Base-by-base conservation (phyloP, 2,888 invertebrate genomes). In the Spicauda simplicius region DNA sequence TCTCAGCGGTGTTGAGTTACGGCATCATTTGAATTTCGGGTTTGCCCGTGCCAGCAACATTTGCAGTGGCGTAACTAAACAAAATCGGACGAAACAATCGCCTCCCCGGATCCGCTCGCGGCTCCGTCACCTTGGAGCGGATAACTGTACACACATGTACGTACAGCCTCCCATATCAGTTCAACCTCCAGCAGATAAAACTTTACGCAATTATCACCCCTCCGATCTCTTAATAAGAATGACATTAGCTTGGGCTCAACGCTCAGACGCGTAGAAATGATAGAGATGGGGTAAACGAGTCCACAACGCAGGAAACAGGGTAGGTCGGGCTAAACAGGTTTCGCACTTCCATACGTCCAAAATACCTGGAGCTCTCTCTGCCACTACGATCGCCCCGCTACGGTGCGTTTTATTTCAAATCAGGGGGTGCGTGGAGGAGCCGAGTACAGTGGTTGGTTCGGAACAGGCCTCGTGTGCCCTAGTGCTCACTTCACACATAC, bases 401-500 rank as follows among this genome's bases (percentile, higher is more conserved):
- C 65, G 67, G 4, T 16, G 19, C 11, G 53, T 41, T 37, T 59
- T 45, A 25, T 18, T 58, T 18, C 18, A 14, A 37, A 64, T 60
- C 64, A 10, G 20, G 5, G 50, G 59, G 63, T 69, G 68, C 77
- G 78, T 74, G 74, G 18, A 65, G 50, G 75, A 76, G 33, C 48
- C 55, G 80, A 41, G 70, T 71, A 78, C 19, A 33, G 45, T n/a
- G 11, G 68, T 59, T 74, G 81, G 82, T 61, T 70, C 73, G 76
- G 68, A 74, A 77, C 73, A 75, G 77, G 77, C 77, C 83, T 78
- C 80, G 84, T 81, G 84, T 86, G 86, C 83, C 84, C 83, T 87
- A 86, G 90, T 87, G 88, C 83, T 86, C 88, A 88, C 90, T 89
- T 91, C 91, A 90, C 91, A 90, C 91, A 90, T 87, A 82, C 83